Conservation (phyloP, 2,888 invertebrate genomes). For the Coelinius sp. region DNA sequence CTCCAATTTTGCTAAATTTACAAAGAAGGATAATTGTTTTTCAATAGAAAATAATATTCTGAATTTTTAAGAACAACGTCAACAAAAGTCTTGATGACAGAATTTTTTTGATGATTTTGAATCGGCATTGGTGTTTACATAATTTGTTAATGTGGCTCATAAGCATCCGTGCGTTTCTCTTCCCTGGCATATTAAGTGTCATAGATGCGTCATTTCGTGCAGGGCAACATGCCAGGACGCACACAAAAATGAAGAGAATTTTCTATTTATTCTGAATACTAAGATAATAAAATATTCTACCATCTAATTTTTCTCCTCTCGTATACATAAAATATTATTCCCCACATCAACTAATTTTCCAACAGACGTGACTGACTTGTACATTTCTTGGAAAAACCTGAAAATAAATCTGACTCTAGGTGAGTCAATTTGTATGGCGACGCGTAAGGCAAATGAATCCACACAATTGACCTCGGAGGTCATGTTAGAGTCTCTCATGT, state of each 20-base stretch:
- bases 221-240: not conserved
- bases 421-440: not conserved
- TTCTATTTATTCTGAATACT: not conserved
- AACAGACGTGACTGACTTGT: not conserved
- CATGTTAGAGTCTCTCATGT: slow-evolving; percentile 1
- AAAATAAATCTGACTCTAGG: not conserved
- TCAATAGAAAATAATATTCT: too few relatives aligned
- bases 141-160: too few relatives aligned
- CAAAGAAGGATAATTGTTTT: too few relatives aligned
- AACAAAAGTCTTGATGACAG: too few relatives aligned
- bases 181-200: not conserved
- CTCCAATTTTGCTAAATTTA: too few relatives aligned
- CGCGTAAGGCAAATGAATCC: slow-evolving; percentile 4
- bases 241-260: not conserved
- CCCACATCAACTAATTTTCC: not conserved
- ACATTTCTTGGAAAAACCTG: not conserved
- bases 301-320: not conserved
- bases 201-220: not conserved
- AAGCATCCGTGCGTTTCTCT: not conserved
- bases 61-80: too few relatives aligned
- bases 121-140: too few relatives aligned
- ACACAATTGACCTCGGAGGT: slow-evolving; percentile 11
- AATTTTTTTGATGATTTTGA: too few relatives aligned
- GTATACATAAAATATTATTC: not conserved
- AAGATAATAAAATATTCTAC: not conserved